Conservation (phyloP, 2,113 vertebrate species). For the Aplodontia rufa region DNA sequence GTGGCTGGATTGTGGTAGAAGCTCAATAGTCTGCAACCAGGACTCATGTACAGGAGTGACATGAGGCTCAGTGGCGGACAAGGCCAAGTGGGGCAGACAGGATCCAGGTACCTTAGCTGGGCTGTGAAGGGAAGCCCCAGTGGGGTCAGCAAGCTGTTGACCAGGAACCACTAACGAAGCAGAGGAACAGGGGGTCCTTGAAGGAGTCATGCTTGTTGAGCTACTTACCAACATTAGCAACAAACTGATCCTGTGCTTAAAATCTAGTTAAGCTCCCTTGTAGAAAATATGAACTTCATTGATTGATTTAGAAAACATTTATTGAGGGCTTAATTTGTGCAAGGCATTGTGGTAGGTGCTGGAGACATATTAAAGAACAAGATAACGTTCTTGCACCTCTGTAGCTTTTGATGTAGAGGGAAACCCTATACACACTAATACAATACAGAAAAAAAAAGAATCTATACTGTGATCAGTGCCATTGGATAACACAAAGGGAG, state of each 20-base stretch:
- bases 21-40: background rate
- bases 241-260: background rate
- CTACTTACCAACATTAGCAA: background rate
- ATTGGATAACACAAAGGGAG: background rate
- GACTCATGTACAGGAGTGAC: background rate
- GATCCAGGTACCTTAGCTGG: background rate
- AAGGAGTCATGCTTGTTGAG: background rate
- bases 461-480: background rate
- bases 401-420: background rate
- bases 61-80: background rate
- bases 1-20: background rate
- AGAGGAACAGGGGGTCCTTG: background rate
- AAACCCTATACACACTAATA: background rate
- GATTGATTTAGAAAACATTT: background rate
- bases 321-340: background rate
- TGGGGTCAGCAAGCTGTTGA: background rate
- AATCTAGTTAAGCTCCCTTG: background rate
- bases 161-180: background rate
- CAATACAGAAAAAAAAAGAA: background rate
- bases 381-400: background rate
- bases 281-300: background rate
- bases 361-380: background rate
- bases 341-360: background rate
- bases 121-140: background rate
- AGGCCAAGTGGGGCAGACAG: background rate